Evolutionary conservation across 2,113 vertebrate species (phyloP), one percentile per base, ranked within the genome.

Genomic region (Macquaria australasica): DNA sequence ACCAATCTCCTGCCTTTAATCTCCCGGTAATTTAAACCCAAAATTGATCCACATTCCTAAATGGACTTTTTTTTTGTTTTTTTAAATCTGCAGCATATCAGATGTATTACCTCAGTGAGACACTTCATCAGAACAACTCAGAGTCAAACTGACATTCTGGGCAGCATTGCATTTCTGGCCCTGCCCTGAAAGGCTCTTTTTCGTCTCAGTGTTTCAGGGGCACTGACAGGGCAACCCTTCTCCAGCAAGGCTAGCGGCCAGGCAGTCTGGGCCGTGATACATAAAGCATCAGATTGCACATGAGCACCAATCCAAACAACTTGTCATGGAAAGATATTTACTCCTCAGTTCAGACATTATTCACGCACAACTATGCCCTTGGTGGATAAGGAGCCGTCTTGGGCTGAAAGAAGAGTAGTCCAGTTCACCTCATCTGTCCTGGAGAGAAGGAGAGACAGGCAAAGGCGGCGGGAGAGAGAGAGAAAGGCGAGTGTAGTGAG

Each of bases 241-340:
- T 66, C 63, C 79, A 14, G 73, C 84, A 81, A 81, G 84, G 75
- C 82, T 80, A 21, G 43, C 18, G 63, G 67, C 84, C 73, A 73
- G 55, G 72, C 77, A 73, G 82, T 74, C 83, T 80, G 15, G 83
- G 23, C 62, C 9, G 16, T 91, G 90, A 93, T 89, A 86, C 89
- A 89, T 87, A 86, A 87, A 90, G 89, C 90, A 89, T 94, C 89
- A 72, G 83, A 94, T 93, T 92, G 84, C 93, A 91, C 77, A 86
- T 87, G 86, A 91, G 89, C 75, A 88, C 85, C 85, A 89, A 90
- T 94, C 91, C 92, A 94, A 95, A 94, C 92, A 94, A 84, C 90
- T 93, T 94, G 93, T 95, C 95, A 94, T 63, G 63, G 67, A 67
- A 79, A 89, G 86, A 93, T 94, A 94, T 95, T 95, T 92, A 94